A percentile compares a stretch with the other conserved stretches of the same genome.
Evolutionary conservation across 2,797 vertebrate species (phyloP).

Genomic region (Thripadectes ignobilis): DNA sequence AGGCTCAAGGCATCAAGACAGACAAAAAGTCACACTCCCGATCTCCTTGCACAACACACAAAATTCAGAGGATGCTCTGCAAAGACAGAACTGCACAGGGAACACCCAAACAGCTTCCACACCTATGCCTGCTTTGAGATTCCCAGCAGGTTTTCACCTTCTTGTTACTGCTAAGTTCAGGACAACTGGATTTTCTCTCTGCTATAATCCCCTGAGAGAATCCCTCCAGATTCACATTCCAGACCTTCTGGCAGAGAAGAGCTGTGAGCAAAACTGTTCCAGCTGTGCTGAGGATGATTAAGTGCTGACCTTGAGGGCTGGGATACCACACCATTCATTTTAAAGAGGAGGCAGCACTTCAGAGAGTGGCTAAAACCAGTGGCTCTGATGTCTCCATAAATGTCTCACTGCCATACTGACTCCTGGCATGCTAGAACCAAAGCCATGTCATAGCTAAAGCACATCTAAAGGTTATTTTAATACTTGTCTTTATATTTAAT

Average conservation of each 20-base stretch:
- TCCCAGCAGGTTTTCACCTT: neutral
- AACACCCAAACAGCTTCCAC: neutral
- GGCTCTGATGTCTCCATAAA: neutral
- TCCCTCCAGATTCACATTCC: neutral
- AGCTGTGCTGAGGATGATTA: neutral
- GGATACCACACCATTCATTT: neutral
- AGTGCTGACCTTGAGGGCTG: neutral
- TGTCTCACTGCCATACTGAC: neutral
- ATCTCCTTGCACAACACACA: neutral
- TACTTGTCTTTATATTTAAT: neutral
- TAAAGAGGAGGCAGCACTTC: neutral
- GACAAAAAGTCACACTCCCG: neutral
- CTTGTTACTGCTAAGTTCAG: neutral
- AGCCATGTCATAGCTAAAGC: neutral
- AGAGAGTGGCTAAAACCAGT: neutral
- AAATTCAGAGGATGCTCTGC: neutral
- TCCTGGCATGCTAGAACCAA: neutral
- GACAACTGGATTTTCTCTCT: neutral
- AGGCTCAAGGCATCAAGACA: neutral
- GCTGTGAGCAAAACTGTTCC: neutral
- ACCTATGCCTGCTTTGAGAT: neutral
- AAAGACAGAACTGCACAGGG: neutral
- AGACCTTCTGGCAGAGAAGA: neutral
- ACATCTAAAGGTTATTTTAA: neutral
- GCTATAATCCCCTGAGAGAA: neutral